These are phyloP conservation scores for Leptarthrus brevirostris DNA, from an alignment of 2,888 invertebrate species.

Conservation along the genomic window DNA sequence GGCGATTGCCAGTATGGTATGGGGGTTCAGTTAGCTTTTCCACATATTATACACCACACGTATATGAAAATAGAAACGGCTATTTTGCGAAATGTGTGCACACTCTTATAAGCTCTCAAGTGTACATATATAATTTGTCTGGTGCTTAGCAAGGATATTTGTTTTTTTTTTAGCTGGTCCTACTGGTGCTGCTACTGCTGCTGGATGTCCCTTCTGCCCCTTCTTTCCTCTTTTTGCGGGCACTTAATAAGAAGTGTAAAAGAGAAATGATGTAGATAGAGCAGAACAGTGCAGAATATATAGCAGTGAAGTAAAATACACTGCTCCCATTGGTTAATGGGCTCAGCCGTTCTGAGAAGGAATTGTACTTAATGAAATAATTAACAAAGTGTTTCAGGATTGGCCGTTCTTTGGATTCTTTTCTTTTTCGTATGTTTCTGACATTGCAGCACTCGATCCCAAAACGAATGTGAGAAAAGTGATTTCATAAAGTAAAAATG, in stretches of 20 bases:
- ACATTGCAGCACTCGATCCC: too few species aligned
- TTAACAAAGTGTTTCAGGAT: conserved; percentile 19
- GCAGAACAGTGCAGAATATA: conserved; percentile 7
- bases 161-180: too few species aligned
- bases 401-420: not conserved
- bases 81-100: conserved; percentile 1
- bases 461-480: too few species aligned
- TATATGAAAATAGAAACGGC: not conserved
- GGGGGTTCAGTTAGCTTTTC: conserved; percentile 5
- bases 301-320: conserved; percentile 6
- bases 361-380: conserved; percentile 29
- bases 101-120: conserved; percentile 4
- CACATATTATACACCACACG: too few species aligned
- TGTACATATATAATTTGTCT: conserved; percentile 31
- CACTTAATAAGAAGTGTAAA: conserved; percentile 8
- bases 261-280: conserved; percentile 16
- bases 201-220: not conserved
- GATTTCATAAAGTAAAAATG: too few species aligned
- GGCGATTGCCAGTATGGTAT: not conserved
- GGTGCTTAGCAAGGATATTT: conserved; percentile 13
- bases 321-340: conserved; percentile 33
- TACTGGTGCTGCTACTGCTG: too few species aligned
- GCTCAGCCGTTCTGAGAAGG: not conserved
- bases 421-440: too few species aligned
- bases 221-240: not conserved